Evolutionary conservation across 2,888 invertebrate genomes (phyloP).

Genomic region (Melinopterus prodromus): DNA sequence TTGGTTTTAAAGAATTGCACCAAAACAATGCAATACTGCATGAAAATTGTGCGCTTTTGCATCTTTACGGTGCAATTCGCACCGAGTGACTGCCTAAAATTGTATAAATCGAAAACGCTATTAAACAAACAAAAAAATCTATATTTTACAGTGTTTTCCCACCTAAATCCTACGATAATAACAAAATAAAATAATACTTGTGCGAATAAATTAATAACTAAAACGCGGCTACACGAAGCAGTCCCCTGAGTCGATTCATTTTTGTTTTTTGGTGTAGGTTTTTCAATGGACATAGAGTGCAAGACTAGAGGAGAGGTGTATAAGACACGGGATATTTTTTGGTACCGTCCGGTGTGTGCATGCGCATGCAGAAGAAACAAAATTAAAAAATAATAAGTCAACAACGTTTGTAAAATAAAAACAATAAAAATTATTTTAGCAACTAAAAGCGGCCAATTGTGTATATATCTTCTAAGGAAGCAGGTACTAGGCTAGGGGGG

Average conservation of each 20-base stretch:
- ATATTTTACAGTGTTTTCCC: neutral
- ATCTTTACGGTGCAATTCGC: too few species aligned
- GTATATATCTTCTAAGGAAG: neutral
- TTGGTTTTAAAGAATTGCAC: too few species aligned
- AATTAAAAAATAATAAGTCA: slow-evolving; percentile 23
- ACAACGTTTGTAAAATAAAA: slow-evolving; percentile 23
- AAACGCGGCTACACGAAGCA: slow-evolving; percentile 1
- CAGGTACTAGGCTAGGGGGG: neutral
- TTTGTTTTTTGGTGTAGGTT: slow-evolving; percentile 21
- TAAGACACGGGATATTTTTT: neutral
- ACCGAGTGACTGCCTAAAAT: too few species aligned
- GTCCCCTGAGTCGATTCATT: slow-evolving; percentile 4
- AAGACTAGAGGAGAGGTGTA: slow-evolving; percentile 26
- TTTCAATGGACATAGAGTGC: slow-evolving; percentile 16
- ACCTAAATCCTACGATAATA: slow-evolving; percentile 7
- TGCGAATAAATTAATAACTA: slow-evolving; percentile 9
- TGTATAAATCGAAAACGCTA: too few species aligned
- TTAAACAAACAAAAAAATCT: too few species aligned
- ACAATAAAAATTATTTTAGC: slow-evolving; percentile 20
- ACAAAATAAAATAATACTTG: slow-evolving; percentile 16
- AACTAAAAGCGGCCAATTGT: slow-evolving; percentile 22
- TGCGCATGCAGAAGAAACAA: slow-evolving; percentile 35
- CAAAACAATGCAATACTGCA: too few species aligned
- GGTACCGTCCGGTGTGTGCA: slow-evolving; percentile 24
- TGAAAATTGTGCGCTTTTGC: too few species aligned